Base-by-base conservation (phyloP, 2,797 vertebrate species). In the Schizothorax lantsangensis region DNA sequence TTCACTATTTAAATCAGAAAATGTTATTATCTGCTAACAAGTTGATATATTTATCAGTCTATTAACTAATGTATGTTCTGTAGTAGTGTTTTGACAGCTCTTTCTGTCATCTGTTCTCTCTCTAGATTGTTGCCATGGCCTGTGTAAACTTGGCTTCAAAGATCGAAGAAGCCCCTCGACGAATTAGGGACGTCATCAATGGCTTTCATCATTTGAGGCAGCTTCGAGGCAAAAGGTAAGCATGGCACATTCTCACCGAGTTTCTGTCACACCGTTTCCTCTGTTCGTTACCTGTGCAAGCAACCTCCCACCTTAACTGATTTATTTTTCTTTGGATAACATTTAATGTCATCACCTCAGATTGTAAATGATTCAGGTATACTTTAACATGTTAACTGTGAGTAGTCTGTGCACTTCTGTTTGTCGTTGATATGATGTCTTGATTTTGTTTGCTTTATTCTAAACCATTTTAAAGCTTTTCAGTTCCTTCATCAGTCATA, bases 101-200 rank as follows among this genome's bases (percentile, higher is more conserved):
- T 47, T 69, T 38, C 30, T 79, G 68, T 5, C 64, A 72, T 62
- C 2, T 71, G 54, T 23, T 92, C 1, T 89, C 90, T 94, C 78
- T 95, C 82, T 95, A 99, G 98, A 99, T 99, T 95, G 98, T 99
- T 92, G 97, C 98, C 1, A 99, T 99, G 98, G 97, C 98, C 86
- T 99, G 98, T 92, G 96, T 99, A 93, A 98, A 99, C 95, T 93
- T 99, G 91, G 98, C 98, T 4, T 99, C 98, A 84, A 99, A 99
- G 95, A 99, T 99, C 0, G 98, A 99, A 94, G 98, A 99, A 96
- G 98, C 98, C 0, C 98, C 98, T 1, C 94, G 98, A 26, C 96
- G 98, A 84, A 97, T 99, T 96, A 95, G 98, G 93, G 98, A 99
- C 17, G 98, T 99, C 94, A 99, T 99, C 93, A 99, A 99, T 30